Evolutionary conservation across 2,113 vertebrate species (phyloP).

Genomic region (Malaclemys terrapin): DNA sequence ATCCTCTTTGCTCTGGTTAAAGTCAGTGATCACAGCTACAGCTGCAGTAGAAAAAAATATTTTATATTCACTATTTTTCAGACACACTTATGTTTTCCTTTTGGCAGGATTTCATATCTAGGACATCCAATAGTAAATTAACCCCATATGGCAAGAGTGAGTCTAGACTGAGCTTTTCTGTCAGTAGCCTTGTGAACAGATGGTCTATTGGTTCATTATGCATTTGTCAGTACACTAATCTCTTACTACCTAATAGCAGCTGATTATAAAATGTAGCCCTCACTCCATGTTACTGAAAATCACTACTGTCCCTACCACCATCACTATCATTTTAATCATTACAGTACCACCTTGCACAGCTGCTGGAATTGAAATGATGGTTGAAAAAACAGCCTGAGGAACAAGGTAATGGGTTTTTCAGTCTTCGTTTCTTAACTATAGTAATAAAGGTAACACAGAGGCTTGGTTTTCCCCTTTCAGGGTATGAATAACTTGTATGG

Average conservation of each 20-base stretch:
- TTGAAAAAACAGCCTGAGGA: neutral
- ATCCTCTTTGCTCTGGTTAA: neutral
- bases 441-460: neutral
- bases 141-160: neutral
- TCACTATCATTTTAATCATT: neutral
- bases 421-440: neutral
- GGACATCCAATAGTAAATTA: neutral
- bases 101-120: neutral
- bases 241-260: neutral
- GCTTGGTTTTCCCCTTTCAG: neutral
- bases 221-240: neutral
- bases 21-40: neutral
- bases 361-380: neutral
- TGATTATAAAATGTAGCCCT: slow-evolving; percentile 6
- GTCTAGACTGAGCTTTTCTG: neutral
- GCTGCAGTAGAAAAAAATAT: neutral
- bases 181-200: neutral
- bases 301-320: neutral
- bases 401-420: neutral
- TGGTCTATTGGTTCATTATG: neutral
- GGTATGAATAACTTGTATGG: neutral
- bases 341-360: neutral
- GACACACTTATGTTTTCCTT: neutral
- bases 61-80: slow-evolving; percentile 6
- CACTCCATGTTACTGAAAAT: neutral